Base-by-base conservation (phyloP, 2,113 vertebrate genomes). In the Coreoperca whiteheadi region DNA sequence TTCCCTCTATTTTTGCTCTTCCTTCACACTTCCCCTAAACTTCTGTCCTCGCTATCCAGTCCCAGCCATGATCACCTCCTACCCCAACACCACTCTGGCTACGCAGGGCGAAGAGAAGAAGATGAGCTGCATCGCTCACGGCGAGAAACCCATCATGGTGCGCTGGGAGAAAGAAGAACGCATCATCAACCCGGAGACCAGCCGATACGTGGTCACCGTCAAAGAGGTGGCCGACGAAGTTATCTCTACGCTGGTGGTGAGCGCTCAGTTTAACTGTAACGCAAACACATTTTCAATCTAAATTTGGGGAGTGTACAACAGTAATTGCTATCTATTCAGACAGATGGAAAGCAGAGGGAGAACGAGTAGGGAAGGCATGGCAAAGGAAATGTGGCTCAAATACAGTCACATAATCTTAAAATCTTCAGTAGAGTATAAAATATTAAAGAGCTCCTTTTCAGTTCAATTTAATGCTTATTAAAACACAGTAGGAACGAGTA, bases 1-100 rank as follows among this genome's bases (percentile, higher is more conserved):
- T 51, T 78, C 37, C 68, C 28, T 23, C 64, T n/a, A 8, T 65
- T 39, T 11, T 64, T 8, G 4, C 20, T 63, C 34, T 28, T 48
- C 28, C 4, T 34, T 6, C 39, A n/a, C 48, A 53, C 50, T 18
- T 14, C 41, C 5, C 32, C 43, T 46, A 2, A 18, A 15, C 6
- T 16, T 60, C 61, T 69, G 21, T 50, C 60, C 1, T 43, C n/a
- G 80, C 72, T 28, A 9, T 74, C 86, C 37, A 99, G 98, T 99
- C 91, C 98, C 98, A n/a, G 98, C 98, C 2, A 99, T 99, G 98
- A 99, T 99, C 92, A 99, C 97, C 0, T 99, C 98, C 37, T 99
- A 99, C 84, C 98, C 98, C 15, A 99, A 99, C 91, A 99, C 98
- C 57, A 99, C 98, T 5, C 93, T 99, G 93, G 98, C 98, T 71